Evolutionary conservation across 2,797 vertebrate species (phyloP), one percentile per base, ranked within the genome.

Genomic region (Anguilla megastoma): DNA sequence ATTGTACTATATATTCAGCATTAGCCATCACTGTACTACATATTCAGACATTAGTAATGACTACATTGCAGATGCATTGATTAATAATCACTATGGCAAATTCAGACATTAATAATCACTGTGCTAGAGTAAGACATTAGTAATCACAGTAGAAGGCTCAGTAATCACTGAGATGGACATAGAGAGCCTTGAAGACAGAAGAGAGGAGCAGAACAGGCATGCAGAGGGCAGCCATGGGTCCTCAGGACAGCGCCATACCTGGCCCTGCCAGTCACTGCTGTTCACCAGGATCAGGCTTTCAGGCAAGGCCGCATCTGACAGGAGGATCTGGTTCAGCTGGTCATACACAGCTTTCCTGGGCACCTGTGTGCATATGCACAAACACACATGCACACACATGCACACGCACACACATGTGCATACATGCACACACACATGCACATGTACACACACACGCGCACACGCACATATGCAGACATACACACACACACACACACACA

Each of bases 231-330:
- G 18, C 58, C 36, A 60, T 10, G 56, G 56, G 33, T 45, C 56
- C 79, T 82, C 41, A n/a, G 79, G 45, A 1, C 18, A 30, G 74
- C n/a, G 3, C 71, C 1, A 82, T 90, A 99, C 98, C 98, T 99
- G 98, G n/a, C 98, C 98, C 92, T 99, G 98, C 98, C 98, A 99
- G 92, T 99, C 98, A 0, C 96, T 95, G 0, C 96, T 96, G 41
- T 97, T 98, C 88, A 99, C 97, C 88, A 99, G 92, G 92, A 99
- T 98, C 8, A 99, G 97, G 50, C 97, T 98, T 92, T 99, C 98
- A 0, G 98, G 98, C 9, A 99, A 97, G 12, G 97, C 97, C 0
- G 97, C 95, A 0, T 99, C 98, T 0, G 97, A 98, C 45, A 97
- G 91, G 91, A 99, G 92, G 93, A 99, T 98, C 94, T 98, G 98